phyloP scores from a whole-genome alignment of 2,113 vertebrate genomes.

The Tapirus terrestris region DNA sequence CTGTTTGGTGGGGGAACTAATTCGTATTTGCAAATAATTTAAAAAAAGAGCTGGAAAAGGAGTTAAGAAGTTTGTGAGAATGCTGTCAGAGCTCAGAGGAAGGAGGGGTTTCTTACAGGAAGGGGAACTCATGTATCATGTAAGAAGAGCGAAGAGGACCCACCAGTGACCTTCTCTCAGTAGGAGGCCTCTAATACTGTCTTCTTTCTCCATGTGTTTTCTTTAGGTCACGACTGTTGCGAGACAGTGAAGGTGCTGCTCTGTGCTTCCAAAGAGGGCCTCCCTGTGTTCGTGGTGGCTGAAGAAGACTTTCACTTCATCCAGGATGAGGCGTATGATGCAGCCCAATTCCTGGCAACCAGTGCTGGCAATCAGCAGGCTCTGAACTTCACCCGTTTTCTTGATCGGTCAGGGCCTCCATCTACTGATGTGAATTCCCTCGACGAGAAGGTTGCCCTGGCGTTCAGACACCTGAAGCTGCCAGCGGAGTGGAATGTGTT shows the following conservation, averaged over 20 bases:
- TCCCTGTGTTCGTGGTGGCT: constrained; percentile 86
- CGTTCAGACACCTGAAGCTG: constrained; percentile 92
- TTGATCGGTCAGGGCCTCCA: constrained; percentile 92
- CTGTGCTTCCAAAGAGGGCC: constrained; percentile 88
- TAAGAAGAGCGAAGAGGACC: not conserved
- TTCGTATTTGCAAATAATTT: not conserved
- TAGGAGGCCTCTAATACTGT: not conserved
- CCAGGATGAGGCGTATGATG: constrained; percentile 95
- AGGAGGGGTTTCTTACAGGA: not conserved
- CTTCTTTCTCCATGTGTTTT: not conserved
- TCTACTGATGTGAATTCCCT: constrained; percentile 91
- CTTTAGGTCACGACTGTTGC: constrained; percentile 94
- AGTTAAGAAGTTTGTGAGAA: not conserved
- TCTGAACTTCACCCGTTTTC: constrained; percentile 92
- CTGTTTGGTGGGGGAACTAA: not conserved
- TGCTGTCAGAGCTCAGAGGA: not conserved
- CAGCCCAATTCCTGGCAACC: constrained; percentile 95
- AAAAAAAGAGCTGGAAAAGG: not conserved
- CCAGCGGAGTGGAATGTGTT: constrained; percentile 94
- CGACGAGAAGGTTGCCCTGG: constrained; percentile 93
- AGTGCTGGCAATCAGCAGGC: constrained; percentile 92
- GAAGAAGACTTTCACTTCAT: constrained; percentile 92
- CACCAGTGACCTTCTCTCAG: accelerated
- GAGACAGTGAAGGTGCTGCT: constrained; percentile 94
- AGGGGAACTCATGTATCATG: not conserved